Evolutionary conservation across 2,113 vertebrate genomes (phyloP).

Genomic region (Dipodomys ordii): DNA sequence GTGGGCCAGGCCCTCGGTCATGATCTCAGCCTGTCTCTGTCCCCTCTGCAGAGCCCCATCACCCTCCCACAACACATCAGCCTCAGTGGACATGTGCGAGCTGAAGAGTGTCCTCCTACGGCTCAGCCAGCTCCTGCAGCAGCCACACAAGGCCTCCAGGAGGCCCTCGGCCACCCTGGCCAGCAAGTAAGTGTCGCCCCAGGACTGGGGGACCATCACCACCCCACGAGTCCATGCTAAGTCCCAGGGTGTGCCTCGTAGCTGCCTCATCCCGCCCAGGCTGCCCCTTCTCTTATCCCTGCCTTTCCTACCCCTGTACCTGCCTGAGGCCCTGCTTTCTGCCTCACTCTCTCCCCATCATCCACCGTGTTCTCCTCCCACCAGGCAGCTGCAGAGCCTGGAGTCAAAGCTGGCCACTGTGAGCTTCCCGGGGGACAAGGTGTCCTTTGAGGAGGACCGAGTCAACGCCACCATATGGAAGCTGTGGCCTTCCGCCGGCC

Average conservation of each 20-base stretch:
- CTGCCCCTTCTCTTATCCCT: neutral
- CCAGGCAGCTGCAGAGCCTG: slow-evolving; percentile 82
- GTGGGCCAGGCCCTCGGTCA: neutral
- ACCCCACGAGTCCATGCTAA: neutral
- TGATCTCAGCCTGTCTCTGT: neutral
- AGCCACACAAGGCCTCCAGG: neutral
- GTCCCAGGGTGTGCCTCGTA: neutral
- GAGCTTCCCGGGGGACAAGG: slow-evolving; percentile 77
- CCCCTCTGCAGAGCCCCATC: slow-evolving; percentile 1
- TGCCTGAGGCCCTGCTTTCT: neutral
- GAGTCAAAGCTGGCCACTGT: slow-evolving; percentile 82
- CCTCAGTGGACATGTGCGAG: slow-evolving; percentile 70
- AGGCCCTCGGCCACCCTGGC: neutral
- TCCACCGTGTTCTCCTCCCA: fast-evolving
- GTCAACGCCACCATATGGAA: slow-evolving; percentile 82
- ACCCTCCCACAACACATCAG: slow-evolving; percentile 30
- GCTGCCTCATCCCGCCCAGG: fast-evolving
- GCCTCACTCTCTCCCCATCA: fast-evolving
- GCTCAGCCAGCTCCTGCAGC: slow-evolving; percentile 67
- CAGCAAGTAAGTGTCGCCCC: slow-evolving; percentile 56
- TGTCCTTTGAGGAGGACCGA: slow-evolving; percentile 81
- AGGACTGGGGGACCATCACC: neutral
- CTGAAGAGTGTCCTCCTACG: slow-evolving; percentile 70
- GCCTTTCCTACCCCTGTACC: neutral
- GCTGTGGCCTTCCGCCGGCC: slow-evolving; percentile 30